These are phyloP conservation scores for Enteromius anoplus DNA, from an alignment of 2,797 vertebrate species.

Conservation along the genomic window DNA sequence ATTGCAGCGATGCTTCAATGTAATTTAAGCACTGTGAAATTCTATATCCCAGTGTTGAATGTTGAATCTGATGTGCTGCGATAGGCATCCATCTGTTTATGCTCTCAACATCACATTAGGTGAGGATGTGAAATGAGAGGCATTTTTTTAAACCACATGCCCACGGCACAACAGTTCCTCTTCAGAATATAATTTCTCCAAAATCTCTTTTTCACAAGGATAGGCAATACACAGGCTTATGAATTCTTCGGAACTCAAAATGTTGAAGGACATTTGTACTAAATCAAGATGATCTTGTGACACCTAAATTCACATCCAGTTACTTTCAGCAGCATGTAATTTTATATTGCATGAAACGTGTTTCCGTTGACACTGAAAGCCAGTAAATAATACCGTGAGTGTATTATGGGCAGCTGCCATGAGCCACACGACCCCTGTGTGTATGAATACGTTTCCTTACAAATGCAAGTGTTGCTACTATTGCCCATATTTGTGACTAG, in stretches of 20 bases:
- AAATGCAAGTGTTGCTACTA: background rate
- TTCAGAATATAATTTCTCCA: slow-evolving; percentile 32
- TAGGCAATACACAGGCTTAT: background rate
- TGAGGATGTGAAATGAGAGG: slow-evolving; percentile 48
- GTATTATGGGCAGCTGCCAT: slow-evolving; percentile 13
- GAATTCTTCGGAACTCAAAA: background rate
- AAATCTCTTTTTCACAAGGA: slow-evolving; percentile 13
- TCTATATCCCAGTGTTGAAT: slow-evolving; percentile 35
- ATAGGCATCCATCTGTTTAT: slow-evolving; percentile 50
- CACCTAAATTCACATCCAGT: slow-evolving; percentile 20
- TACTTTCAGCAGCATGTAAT: slow-evolving; percentile 33
- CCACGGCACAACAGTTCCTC: slow-evolving; percentile 40
- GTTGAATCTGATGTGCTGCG: slow-evolving; percentile 46
- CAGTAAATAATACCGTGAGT: slow-evolving; percentile 29
- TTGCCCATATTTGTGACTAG: background rate
- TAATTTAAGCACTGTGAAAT: slow-evolving; percentile 29
- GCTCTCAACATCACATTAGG: slow-evolving; percentile 46
- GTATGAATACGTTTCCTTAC: background rate
- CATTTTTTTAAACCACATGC: slow-evolving; percentile 52
- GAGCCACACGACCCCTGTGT: background rate
- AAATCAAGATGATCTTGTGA: slow-evolving; percentile 13
- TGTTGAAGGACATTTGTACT: background rate
- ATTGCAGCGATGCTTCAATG: slow-evolving; percentile 28
- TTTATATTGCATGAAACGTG: background rate
- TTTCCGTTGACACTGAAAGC: slow-evolving; percentile 24